A percentile compares a stretch with the other conserved stretches of the same genome.
These are phyloP conservation scores for Vespertilio murinus DNA, from an alignment of 2,797 vertebrate species.

Conservation along the genomic window DNA sequence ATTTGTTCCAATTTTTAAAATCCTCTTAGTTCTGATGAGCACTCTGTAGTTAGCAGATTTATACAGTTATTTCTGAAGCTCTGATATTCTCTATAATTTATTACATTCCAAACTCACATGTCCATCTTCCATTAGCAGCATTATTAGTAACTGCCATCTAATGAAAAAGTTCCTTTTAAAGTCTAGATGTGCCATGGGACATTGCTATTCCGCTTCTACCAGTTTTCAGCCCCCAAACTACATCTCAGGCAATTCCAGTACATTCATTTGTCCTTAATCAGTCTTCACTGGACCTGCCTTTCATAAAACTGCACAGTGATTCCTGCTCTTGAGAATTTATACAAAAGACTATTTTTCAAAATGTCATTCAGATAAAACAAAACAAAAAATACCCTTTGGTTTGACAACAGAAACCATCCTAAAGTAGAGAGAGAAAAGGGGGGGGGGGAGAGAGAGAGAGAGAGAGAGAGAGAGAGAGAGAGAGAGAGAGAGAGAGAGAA, in stretches of 20 bases:
- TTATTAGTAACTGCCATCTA: not conserved
- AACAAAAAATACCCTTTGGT: not conserved
- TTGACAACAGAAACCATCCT: not conserved
- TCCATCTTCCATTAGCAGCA: not conserved
- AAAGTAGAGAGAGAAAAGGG: not conserved
- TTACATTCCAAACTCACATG: not conserved
- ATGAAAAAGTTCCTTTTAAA: not conserved
- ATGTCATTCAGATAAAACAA: constrained; percentile 32
- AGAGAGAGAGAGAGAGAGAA: not conserved
- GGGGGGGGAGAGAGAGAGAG: too few species aligned
- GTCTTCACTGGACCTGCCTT: not conserved
- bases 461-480: not conserved
- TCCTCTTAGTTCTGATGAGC: not conserved
- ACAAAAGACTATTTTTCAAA: not conserved
- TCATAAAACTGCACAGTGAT: constrained; percentile 1
- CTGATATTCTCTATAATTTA: not conserved
- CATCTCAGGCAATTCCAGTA: not conserved
- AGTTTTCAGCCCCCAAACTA: not conserved
- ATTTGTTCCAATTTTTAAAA: not conserved
- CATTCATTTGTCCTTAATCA: not conserved
- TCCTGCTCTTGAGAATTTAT: not conserved
- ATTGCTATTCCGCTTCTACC: not conserved
- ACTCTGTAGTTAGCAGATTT: not conserved
- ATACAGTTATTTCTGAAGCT: not conserved
- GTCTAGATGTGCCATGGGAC: not conserved